phyloP scores from a whole-genome alignment of 2,113 vertebrate species.

The Dermatemys mawii region DNA sequence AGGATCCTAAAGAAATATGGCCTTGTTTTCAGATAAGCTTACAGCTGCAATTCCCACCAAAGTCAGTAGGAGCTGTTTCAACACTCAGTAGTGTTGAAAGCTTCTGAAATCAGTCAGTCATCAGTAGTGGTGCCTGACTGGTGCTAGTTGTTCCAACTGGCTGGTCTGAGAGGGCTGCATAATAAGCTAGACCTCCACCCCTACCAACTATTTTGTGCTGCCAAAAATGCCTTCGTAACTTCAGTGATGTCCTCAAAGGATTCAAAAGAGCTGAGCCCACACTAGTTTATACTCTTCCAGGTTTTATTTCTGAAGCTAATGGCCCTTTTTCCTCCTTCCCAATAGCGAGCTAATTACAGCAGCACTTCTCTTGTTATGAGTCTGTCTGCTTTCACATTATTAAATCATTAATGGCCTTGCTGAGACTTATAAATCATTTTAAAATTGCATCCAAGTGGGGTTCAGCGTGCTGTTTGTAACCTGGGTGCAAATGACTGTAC shows the following conservation, averaged over 20 bases:
- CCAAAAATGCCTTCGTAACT: accelerated
- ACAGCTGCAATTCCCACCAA: background rate
- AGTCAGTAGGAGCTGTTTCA: background rate
- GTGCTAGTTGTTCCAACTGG: background rate
- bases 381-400: accelerated
- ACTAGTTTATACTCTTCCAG: no score
- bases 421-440: background rate
- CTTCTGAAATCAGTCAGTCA: background rate
- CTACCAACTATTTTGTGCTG: background rate
- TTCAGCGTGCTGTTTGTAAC: background rate
- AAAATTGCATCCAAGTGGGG: background rate
- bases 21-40: accelerated
- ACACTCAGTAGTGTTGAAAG: background rate
- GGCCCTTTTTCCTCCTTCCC: background rate
- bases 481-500: accelerated
- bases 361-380: background rate
- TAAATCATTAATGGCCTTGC: accelerated
- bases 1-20: background rate
- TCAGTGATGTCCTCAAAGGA: background rate
- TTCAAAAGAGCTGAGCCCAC: background rate
- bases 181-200: background rate
- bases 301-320: no score
- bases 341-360: accelerated
- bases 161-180: background rate
- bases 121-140: background rate